phyloP scores from a whole-genome alignment of 2,797 vertebrate genomes.

The Alosa sapidissima region DNA sequence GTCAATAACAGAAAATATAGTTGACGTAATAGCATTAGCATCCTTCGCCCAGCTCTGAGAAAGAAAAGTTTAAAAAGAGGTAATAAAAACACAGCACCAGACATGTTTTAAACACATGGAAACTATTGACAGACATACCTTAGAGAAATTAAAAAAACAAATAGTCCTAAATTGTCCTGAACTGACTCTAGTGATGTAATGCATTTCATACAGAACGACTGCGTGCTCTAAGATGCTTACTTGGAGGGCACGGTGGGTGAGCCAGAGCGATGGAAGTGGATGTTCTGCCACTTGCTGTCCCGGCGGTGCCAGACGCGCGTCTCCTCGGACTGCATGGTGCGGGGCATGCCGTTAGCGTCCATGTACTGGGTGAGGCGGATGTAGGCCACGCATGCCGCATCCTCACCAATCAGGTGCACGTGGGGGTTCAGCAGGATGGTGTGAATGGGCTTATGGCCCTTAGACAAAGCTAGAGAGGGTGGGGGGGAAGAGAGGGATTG shows the following conservation, averaged over 20 bases:
- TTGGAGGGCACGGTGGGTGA: slow-evolving; percentile 90
- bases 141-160: no score
- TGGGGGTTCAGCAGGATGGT: slow-evolving; percentile 97
- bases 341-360: slow-evolving; percentile 84
- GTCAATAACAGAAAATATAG: no score
- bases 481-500: background rate
- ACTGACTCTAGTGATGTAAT: no score
- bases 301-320: slow-evolving; percentile 97
- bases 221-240: slow-evolving; percentile 67
- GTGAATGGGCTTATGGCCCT: slow-evolving; percentile 87
- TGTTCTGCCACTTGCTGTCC: slow-evolving; percentile 96
- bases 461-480: slow-evolving; percentile 81
- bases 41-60: no score
- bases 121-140: no score
- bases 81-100: no score
- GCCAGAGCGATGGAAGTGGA: slow-evolving; percentile 97
- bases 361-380: slow-evolving; percentile 96
- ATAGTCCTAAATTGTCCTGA: no score
- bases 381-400: slow-evolving; percentile 94
- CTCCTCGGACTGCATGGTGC: slow-evolving; percentile 96
- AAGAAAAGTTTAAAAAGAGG: no score
- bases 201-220: no score
- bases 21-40: no score
- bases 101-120: no score
- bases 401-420: slow-evolving; percentile 93